A percentile compares a stretch with the other conserved stretches of the same genome.
Conservation (phyloP, 2,888 invertebrate genomes). For the Tortricodes alternella region DNA sequence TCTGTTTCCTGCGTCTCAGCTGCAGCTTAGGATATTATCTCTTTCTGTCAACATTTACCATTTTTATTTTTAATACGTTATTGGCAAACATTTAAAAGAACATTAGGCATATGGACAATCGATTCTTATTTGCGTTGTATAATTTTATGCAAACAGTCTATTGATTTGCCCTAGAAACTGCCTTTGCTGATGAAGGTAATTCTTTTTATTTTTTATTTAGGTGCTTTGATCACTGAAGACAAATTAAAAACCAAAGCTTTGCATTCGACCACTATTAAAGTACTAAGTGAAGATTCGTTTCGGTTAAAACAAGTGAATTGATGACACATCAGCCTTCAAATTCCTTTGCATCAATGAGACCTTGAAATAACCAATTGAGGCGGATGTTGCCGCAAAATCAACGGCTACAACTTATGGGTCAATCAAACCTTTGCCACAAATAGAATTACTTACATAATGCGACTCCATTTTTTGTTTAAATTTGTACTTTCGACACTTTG, state of each 20-base stretch:
- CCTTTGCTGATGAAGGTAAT: too few species aligned
- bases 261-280: neutral
- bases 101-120: too few species aligned
- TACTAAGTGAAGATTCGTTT: neutral
- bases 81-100: too few species aligned
- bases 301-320: constrained; percentile 12
- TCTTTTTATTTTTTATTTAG: too few species aligned
- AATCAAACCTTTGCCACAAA: constrained; percentile 12
- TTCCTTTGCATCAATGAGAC: neutral
- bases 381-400: constrained; percentile 21
- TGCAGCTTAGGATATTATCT: too few species aligned
- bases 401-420: constrained; percentile 14
- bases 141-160: too few species aligned
- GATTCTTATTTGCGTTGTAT: too few species aligned
- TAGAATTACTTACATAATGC: constrained; percentile 27
- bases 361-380: neutral
- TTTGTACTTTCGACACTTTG: constrained; percentile 22
- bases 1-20: too few species aligned
- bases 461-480: constrained; percentile 22
- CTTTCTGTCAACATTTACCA: too few species aligned
- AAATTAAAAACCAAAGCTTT: neutral
- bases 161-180: too few species aligned
- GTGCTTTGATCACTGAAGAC: too few species aligned
- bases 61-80: too few species aligned
- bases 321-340: constrained; percentile 15